Evolutionary conservation across 2,888 invertebrate genomes (phyloP).

Genomic region (Brachylomia viminalis): DNA sequence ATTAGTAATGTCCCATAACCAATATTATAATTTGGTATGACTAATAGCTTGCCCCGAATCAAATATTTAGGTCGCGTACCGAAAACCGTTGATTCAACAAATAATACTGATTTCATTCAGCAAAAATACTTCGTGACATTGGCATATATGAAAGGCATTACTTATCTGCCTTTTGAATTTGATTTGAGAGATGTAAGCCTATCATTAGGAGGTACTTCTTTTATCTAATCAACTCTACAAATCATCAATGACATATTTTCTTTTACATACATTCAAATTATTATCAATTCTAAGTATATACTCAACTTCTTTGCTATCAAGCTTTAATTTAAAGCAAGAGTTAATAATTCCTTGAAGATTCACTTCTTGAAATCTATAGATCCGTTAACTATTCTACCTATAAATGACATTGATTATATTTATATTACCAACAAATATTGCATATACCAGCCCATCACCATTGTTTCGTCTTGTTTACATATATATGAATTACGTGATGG

Average conservation of each 20-base stretch:
- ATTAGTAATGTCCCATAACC: constrained; percentile 56
- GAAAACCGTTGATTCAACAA: constrained; percentile 36
- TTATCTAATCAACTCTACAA: constrained; percentile 38
- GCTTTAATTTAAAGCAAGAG: neutral
- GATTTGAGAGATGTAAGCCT: constrained; percentile 37
- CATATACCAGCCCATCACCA: constrained; percentile 2
- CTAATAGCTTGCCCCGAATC: constrained; percentile 56
- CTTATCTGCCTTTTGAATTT: constrained; percentile 39
- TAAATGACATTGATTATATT: constrained; percentile 14
- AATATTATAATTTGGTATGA: constrained; percentile 60
- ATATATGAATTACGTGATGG: constrained; percentile 51
- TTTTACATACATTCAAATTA: constrained; percentile 20
- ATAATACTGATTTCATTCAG: constrained; percentile 39
- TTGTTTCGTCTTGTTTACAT: constrained; percentile 58
- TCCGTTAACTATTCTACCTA: neutral
- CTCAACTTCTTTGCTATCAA: neutral
- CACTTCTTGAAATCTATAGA: neutral
- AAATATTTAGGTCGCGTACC: constrained; percentile 59
- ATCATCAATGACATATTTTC: constrained; percentile 39
- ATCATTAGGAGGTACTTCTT: constrained; percentile 35
- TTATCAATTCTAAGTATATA: neutral
- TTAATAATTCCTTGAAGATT: neutral
- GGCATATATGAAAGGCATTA: constrained; percentile 21
- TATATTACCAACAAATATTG: constrained; percentile 34
- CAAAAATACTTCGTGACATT: constrained; percentile 22